Evolutionary conservation across 2,888 invertebrate species (phyloP).

Genomic region (Mycogona germanica): DNA sequence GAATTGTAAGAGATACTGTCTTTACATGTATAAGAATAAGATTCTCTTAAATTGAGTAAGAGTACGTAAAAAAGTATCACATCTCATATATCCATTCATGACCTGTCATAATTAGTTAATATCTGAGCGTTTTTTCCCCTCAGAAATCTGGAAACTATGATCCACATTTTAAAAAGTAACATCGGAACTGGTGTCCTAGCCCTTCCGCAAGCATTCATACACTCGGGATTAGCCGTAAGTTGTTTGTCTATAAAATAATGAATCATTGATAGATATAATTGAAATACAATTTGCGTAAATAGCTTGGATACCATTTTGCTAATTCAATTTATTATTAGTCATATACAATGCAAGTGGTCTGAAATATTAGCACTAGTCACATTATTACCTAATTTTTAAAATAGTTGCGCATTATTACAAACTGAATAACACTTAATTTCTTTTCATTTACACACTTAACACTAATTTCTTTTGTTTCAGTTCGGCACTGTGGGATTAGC

Average conservation of each 20-base stretch:
- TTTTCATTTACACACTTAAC: no score
- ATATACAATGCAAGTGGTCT: no score
- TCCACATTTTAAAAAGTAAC: conserved; percentile 78
- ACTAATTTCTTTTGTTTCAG: conserved; percentile 28
- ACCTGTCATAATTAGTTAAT: neutral
- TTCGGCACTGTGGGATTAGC: conserved; percentile 64
- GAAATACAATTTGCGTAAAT: no score
- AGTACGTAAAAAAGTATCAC: neutral
- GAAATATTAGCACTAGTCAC: no score
- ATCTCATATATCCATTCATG: neutral
- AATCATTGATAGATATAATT: neutral
- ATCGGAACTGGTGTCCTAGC: conserved; percentile 92
- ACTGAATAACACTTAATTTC: neutral
- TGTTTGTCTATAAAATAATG: neutral
- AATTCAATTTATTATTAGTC: no score
- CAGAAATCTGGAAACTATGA: conserved; percentile 55
- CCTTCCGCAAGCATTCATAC: conserved; percentile 89
- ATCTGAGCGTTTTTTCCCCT: no score
- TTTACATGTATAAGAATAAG: no score
- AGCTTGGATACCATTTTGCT: no score
- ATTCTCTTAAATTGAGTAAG: neutral
- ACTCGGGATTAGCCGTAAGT: conserved; percentile 67
- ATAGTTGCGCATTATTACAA: no score
- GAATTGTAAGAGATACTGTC: no score
- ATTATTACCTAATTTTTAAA: no score